Evolutionary conservation across 2,797 vertebrate genomes (phyloP), one percentile per base, ranked within the genome.

Genomic region (Sebastes steindachneri): DNA sequence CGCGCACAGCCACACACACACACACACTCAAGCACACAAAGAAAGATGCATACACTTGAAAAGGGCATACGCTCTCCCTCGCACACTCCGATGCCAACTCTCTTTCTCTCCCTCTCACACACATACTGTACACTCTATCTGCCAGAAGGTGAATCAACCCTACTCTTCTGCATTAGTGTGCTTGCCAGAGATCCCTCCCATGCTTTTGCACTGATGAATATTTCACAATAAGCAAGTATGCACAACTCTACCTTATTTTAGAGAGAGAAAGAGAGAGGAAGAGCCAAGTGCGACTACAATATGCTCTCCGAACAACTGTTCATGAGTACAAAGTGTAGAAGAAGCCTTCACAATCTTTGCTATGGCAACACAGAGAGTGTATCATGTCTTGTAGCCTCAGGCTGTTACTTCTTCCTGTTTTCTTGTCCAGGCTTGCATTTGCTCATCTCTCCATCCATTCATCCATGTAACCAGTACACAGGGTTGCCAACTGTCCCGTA

Each of bases 201-300:
- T 72, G 68, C 87, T 83, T 91, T 88, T 85, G 82, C 87, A 70
- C 68, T 53, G 53, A 89, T 93, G 67, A 94, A 93, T 93, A 90
- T 92, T 93, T 94, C 75, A 94, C 78, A 65, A 72, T 81, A 83
- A 90, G 84, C 63, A 69, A 82, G 77, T 77, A 41, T 78, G 71
- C 74, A 69, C 68, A 79, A 80, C 82, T 92, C 69, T 83, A 57
- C 71, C 64, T 70, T 72, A 53, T 66, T 71, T 74, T 45, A 70
- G 37, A 60, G 60, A 35, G 41, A 81, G 65, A 77, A 55, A 21
- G 53, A 54, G 17, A 41, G 69, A 37, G 14, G 21, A 21, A 29
- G 59, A 71, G 68, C 59, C 80, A 73, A 72, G 72, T 14, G 19
- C 31, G 63, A 68, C 58, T 51, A 70, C 62, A 60, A 64, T 11